phyloP scores from a whole-genome alignment of 2,888 invertebrate species.

The Norana najaformis region DNA sequence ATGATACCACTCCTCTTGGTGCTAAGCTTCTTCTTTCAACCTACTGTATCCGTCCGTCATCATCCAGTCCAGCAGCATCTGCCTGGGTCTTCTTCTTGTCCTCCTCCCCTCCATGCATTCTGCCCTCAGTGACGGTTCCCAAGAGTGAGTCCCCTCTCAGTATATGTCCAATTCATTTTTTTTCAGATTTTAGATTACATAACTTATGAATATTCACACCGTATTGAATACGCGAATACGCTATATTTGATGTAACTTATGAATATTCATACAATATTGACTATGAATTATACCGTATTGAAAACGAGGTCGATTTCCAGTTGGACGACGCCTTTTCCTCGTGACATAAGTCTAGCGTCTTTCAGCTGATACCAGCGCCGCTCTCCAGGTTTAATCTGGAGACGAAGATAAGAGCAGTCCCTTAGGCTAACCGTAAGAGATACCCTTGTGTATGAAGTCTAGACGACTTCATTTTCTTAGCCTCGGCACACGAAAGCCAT shows the following conservation, averaged over 20 bases:
- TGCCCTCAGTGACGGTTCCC: too few species aligned
- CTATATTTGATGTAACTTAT: too few species aligned
- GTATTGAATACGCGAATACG: conserved; percentile 92
- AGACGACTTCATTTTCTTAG: not conserved
- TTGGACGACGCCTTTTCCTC: conserved; percentile 90
- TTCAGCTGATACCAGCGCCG: conserved; percentile 91
- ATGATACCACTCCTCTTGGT: too few species aligned
- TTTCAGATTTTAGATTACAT: too few species aligned
- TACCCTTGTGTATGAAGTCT: not conserved
- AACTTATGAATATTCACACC: conserved; percentile 61
- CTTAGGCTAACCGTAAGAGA: not conserved
- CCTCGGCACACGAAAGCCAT: not conserved
- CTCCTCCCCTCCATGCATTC: too few species aligned
- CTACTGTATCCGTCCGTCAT: too few species aligned
- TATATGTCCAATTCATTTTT: too few species aligned
- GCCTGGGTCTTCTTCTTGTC: too few species aligned
- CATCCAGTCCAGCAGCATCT: too few species aligned
- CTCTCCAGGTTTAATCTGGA: conserved; percentile 66
- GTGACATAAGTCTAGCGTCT: conserved; percentile 84
- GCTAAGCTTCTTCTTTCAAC: too few species aligned
- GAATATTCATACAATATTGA: too few species aligned
- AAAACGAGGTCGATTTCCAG: conserved; percentile 88
- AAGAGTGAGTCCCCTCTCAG: too few species aligned
- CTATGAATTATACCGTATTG: conserved; percentile 89
- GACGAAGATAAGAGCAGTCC: not conserved